Percentiles rank a stretch among this genome's conserved stretches.
Evolutionary conservation across 2,113 vertebrate species (phyloP).

Genomic region (Ariopsis seemanni): DNA sequence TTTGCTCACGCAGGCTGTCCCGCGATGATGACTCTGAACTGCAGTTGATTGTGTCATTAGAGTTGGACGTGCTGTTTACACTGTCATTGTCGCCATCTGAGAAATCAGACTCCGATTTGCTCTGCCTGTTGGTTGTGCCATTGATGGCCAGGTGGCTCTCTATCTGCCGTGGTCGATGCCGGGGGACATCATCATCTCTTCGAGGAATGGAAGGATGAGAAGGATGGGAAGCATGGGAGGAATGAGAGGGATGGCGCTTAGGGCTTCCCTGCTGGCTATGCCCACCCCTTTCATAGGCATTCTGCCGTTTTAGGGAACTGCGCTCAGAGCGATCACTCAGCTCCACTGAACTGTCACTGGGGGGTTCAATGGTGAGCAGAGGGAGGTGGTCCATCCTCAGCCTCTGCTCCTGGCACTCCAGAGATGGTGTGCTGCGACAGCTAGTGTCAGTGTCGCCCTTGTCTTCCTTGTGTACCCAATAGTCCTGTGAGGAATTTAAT

Average conservation of each 20-base stretch:
- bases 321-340: slow-evolving; percentile 91
- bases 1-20: slow-evolving; percentile 93
- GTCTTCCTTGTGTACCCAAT: slow-evolving; percentile 91
- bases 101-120: slow-evolving; percentile 95
- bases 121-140: slow-evolving; percentile 88
- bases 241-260: slow-evolving; percentile 79
- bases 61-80: slow-evolving; percentile 97
- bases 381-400: slow-evolving; percentile 87
- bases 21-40: slow-evolving; percentile 94
- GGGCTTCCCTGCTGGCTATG: slow-evolving; percentile 86
- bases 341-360: slow-evolving; percentile 93
- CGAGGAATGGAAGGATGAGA: slow-evolving; percentile 78
- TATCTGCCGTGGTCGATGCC: slow-evolving; percentile 80
- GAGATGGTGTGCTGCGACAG: slow-evolving; percentile 88
- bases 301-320: slow-evolving; percentile 85
- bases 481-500: slow-evolving; percentile 83
- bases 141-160: slow-evolving; percentile 92
- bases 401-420: slow-evolving; percentile 87
- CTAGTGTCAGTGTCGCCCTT: slow-evolving; percentile 87
- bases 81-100: slow-evolving; percentile 97
- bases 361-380: slow-evolving; percentile 90
- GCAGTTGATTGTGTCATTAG: slow-evolving; percentile 96
- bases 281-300: slow-evolving; percentile 78
- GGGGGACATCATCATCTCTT: slow-evolving; percentile 81
- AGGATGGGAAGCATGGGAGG: slow-evolving; percentile 73